Evolutionary conservation across 2,113 vertebrate genomes (phyloP).

Genomic region (Panthera leo): DNA sequence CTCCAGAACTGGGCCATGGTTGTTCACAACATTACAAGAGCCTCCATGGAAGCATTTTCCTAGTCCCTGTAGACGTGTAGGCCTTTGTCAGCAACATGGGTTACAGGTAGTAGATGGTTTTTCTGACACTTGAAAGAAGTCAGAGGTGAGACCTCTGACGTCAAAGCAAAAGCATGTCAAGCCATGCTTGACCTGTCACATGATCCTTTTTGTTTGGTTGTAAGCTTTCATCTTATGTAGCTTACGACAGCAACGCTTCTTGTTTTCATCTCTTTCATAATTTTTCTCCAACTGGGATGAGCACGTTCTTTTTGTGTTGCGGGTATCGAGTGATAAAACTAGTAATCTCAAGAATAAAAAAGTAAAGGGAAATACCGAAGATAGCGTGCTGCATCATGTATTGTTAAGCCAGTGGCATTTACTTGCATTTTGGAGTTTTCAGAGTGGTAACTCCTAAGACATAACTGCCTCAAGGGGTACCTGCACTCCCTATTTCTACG

Average conservation of each 20-base stretch:
- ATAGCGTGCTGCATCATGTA: neutral
- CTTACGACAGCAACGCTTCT: neutral
- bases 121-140: neutral
- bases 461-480: neutral
- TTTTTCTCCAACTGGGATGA: neutral
- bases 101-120: neutral
- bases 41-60: neutral
- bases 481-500: fast-evolving
- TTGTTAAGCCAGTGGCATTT: neutral
- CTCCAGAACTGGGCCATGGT: neutral
- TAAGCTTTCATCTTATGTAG: neutral
- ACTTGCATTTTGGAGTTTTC: slow-evolving; percentile 25
- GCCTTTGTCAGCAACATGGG: neutral
- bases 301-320: neutral
- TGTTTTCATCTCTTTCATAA: neutral
- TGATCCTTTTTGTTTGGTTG: neutral
- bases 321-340: neutral
- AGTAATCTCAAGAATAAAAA: neutral
- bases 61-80: neutral
- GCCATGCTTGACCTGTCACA: fast-evolving
- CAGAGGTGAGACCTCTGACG: neutral
- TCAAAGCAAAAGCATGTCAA: neutral
- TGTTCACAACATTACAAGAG: neutral
- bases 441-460: neutral
- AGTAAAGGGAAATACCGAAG: neutral